These are phyloP conservation scores for Formica selysi DNA, from an alignment of 1,140 invertebrate genomes.

Conservation along the genomic window DNA sequence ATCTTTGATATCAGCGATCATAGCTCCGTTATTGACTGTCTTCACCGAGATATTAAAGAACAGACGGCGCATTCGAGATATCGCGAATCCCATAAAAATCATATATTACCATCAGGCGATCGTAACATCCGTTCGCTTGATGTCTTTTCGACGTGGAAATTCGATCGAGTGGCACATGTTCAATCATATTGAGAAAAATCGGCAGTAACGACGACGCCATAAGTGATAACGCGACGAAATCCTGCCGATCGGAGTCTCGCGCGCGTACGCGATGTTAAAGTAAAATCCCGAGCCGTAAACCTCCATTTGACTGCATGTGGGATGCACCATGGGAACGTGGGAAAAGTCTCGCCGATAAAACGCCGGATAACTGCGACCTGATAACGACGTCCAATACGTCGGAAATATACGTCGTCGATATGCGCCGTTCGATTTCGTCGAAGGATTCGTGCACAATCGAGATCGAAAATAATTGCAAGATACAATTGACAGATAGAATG, in stretches of 20 bases:
- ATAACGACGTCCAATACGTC: slow-evolving; percentile 28
- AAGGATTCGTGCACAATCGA: neutral
- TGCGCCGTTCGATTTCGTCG: neutral
- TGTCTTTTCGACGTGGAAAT: slow-evolving; percentile 22
- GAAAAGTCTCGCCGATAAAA: slow-evolving; percentile 47
- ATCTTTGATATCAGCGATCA: neutral
- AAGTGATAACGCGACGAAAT: slow-evolving; percentile 43
- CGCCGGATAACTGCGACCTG: slow-evolving; percentile 29
- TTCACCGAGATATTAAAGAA: neutral
- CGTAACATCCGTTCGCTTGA: slow-evolving; percentile 6
- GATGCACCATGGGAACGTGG: neutral
- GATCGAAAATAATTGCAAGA: neutral
- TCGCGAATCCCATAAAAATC: slow-evolving; percentile 38
- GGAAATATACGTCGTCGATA: slow-evolving; percentile 6
- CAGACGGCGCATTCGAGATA: neutral
- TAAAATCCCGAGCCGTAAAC: slow-evolving; percentile 31
- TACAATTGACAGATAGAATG: neutral
- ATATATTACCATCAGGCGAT: slow-evolving; percentile 15
- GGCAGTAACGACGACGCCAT: slow-evolving; percentile 19
- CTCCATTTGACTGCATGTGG: slow-evolving; percentile 49
- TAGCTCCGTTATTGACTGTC: neutral
- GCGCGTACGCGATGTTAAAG: slow-evolving; percentile 4
- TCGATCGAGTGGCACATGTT: slow-evolving; percentile 27
- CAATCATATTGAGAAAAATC: slow-evolving; percentile 39
- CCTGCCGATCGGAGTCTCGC: neutral